phyloP scores from a whole-genome alignment of 2,113 vertebrate species.

The Syngnathoides biaculeatus region DNA sequence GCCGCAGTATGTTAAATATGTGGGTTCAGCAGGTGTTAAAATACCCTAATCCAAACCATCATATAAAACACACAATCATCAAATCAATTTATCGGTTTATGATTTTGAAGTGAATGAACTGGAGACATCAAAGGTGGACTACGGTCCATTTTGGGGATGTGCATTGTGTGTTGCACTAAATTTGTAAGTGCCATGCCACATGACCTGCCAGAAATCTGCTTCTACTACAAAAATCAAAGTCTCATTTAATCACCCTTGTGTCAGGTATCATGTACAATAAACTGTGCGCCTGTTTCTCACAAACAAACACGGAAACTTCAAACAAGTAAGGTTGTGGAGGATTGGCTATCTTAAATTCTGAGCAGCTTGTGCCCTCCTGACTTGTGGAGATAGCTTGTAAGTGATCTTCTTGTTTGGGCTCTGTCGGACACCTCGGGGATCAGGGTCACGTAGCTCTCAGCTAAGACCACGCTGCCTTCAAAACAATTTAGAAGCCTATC shows the following conservation, averaged over 20 bases:
- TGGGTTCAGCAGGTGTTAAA: not conserved
- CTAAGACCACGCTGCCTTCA: constrained; percentile 8
- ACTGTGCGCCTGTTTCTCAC: too few species aligned
- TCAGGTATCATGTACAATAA: too few species aligned
- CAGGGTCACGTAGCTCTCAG: constrained; percentile 18
- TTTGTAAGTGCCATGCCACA: too few species aligned
- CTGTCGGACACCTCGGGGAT: constrained; percentile 5
- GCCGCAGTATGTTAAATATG: too few species aligned
- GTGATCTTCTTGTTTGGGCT: constrained; percentile 7
- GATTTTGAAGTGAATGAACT: not conserved
- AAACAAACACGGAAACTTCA: not conserved
- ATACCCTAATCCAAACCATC: not conserved
- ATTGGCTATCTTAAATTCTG: not conserved
- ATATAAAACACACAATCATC: not conserved
- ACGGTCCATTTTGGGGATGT: too few species aligned
- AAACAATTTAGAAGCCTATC: constrained; percentile 24
- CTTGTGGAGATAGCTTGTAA: constrained; percentile 17
- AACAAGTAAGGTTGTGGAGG: not conserved
- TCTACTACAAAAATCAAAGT: too few species aligned
- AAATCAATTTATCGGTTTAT: not conserved
- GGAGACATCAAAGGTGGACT: not conserved
- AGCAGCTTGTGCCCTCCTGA: constrained; percentile 5
- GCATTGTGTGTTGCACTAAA: too few species aligned
- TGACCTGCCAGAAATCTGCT: too few species aligned
- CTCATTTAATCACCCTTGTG: too few species aligned